Percentiles rank a stretch among this genome's conserved stretches.
Conservation (phyloP, 2,113 vertebrate genomes). For the Engraulis encrasicolus region DNA sequence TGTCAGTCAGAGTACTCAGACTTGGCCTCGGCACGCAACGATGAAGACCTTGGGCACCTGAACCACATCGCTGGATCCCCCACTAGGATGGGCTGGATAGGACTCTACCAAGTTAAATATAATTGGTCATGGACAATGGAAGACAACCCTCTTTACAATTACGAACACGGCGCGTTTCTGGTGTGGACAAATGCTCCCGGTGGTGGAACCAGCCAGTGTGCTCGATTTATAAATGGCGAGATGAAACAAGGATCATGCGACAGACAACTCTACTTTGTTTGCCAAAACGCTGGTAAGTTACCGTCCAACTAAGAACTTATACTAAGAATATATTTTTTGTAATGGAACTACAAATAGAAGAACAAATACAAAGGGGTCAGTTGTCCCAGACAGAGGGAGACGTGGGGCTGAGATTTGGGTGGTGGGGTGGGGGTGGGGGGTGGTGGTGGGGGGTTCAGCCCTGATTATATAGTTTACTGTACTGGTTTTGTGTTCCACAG, state of each 20-base stretch:
- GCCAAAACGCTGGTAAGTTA: conserved; percentile 1
- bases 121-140: not conserved
- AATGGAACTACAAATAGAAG: no score
- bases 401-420: no score
- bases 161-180: not conserved
- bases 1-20: not conserved
- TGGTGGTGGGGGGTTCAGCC: no score
- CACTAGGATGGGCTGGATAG: not conserved
- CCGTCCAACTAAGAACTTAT: no score
- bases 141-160: not conserved
- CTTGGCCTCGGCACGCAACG: not conserved
- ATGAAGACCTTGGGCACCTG: not conserved
- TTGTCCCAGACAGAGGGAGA: no score
- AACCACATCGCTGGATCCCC: not conserved
- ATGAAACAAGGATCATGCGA: not conserved
- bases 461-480: no score
- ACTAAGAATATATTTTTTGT: not conserved
- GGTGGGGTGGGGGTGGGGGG: no score
- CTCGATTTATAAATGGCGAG: not conserved
- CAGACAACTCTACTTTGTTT: not conserved
- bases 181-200: not conserved
- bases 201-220: not conserved
- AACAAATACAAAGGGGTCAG: no score
- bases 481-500: no score
- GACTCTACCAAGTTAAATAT: not conserved